Base-by-base conservation (phyloP, 2,888 invertebrate genomes). In the Drosophila mulleri region DNA sequence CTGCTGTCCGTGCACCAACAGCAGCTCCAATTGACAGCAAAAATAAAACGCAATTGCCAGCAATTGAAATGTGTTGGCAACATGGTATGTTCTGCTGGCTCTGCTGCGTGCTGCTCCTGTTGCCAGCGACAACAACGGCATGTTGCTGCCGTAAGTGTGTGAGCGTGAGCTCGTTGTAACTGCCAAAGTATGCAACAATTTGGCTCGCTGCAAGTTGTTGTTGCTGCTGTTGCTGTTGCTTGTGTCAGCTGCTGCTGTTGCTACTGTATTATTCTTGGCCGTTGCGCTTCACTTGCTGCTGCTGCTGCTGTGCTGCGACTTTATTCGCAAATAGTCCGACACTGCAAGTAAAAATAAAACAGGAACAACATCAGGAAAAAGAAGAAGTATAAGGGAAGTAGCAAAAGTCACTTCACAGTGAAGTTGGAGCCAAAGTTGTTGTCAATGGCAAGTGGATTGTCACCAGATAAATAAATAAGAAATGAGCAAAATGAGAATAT, bases 31-130 rank as follows among this genome's bases (percentile, higher is more conserved):
- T 70, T 83, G 86, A 66, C 78, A 86, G 68, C 71, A 84, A 71
- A 83, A 84, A 75, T 62, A 73, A 54, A 84, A 68, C 47, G 76
- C 76, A 50, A 85, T 82, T 65, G 85, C 82, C 71, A 85, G 78
- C 70, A 83, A 72, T 64, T 83, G 87, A 57, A 83, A 68, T 72
- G 78, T 76, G 73, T 77, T 83, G 81, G 75, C 87, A 86, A 73
- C 73, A 60, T 72, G 66, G 58, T 70, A 63, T 71, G 61, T 72
- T 67, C 67, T 7, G 50, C 18, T 64, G 32, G 50, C 50, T 32
- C 35, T 52, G 44, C 35, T 52, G n/a, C 41, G 35, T 68, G 56
- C 61, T 52, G 56, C 67, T 76, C 57, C 26, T 53, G 56, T 20
- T 58, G 61, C 44, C 60, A 65, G 32, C 59, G 62, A 47, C 75